phyloP scores from a whole-genome alignment of 2,888 invertebrate genomes.

The Caenorhabditis sp. region DNA sequence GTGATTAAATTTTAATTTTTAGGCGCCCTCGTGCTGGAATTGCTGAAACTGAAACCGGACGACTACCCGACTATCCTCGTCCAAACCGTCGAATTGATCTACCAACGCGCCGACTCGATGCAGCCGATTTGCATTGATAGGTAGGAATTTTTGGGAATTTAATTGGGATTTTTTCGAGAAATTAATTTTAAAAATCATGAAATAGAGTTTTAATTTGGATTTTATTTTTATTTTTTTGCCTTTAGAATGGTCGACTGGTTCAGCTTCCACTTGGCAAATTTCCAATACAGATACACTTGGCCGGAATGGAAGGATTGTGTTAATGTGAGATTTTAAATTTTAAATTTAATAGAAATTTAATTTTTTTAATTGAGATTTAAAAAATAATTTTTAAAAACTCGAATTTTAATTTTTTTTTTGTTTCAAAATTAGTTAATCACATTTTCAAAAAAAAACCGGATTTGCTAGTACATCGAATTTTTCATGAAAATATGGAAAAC shows the following conservation, averaged over 20 bases:
- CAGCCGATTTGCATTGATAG: conserved; percentile 96
- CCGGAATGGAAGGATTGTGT: conserved; percentile 85
- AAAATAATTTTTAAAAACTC: too few relatives aligned
- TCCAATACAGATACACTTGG: conserved; percentile 99
- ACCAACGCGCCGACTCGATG: conserved; percentile 96
- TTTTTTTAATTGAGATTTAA: too few relatives aligned
- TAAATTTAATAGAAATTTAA: too few relatives aligned
- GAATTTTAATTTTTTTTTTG: too few relatives aligned
- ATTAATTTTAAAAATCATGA: not conserved
- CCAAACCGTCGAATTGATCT: conserved; percentile 97
- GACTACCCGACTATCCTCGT: conserved; percentile 96
- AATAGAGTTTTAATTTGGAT: not conserved
- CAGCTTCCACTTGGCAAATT: conserved; percentile 97
- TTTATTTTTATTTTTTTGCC: not conserved
- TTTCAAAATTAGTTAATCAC: too few relatives aligned
- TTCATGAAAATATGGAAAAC: too few relatives aligned
- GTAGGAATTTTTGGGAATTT: conserved; percentile 83
- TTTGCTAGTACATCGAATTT: too few relatives aligned
- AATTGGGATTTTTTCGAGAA: not conserved
- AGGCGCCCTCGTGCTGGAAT: conserved; percentile 95
- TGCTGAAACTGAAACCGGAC: conserved; percentile 96
- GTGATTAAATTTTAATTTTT: not conserved
- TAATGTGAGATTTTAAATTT: conserved; percentile 61
- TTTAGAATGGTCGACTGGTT: conserved; percentile 96
- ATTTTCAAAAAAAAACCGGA: too few relatives aligned